Conservation (phyloP, 2,888 invertebrate genomes). For the Aspidapion aeneum region DNA sequence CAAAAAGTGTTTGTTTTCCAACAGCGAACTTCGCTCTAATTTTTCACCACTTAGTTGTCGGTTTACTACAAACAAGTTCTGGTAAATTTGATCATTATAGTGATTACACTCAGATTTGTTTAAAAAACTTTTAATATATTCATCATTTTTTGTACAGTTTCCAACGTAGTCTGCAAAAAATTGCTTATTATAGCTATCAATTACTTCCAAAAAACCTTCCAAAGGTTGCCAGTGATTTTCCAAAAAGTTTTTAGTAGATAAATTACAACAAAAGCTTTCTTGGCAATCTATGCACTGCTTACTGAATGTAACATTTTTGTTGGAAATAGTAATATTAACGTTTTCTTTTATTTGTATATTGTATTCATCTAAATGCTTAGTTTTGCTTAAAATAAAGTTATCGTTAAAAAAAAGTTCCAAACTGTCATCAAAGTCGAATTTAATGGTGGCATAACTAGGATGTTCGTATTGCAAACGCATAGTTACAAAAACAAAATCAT, state of each 20-base stretch:
- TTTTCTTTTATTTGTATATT: slow-evolving; percentile 21
- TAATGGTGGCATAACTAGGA: slow-evolving; percentile 31
- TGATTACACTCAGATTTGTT: slow-evolving; percentile 32
- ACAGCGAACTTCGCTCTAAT: slow-evolving; percentile 24
- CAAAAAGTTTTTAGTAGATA: slow-evolving; percentile 25
- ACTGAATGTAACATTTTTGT: slow-evolving; percentile 23
- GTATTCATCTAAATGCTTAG: slow-evolving; percentile 13
- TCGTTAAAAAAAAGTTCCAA: slow-evolving; percentile 24
- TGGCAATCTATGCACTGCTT: slow-evolving; percentile 30
- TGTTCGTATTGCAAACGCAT: slow-evolving; percentile 32
- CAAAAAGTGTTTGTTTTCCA: slow-evolving; percentile 14
- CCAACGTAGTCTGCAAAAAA: slow-evolving; percentile 31
- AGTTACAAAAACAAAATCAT: slow-evolving; percentile 33
- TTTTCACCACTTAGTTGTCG: slow-evolving; percentile 27
- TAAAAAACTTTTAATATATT: slow-evolving; percentile 21
- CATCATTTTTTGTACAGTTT: slow-evolving; percentile 26
- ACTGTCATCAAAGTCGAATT: slow-evolving; percentile 24
- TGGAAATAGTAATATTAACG: slow-evolving; percentile 18
- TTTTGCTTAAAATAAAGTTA: slow-evolving; percentile 18
- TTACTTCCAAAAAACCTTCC: slow-evolving; percentile 26
- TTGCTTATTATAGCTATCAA: slow-evolving; percentile 33
- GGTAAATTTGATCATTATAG: slow-evolving; percentile 23
- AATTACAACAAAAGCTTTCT: slow-evolving; percentile 20
- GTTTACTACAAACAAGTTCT: slow-evolving; percentile 29
- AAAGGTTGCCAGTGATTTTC: slow-evolving; percentile 16